Evolutionary conservation across 30 jellyfish, hydroid and myxozoan genomes (phyloP).

Genomic region (Turritopsis dohrnii): DNA sequence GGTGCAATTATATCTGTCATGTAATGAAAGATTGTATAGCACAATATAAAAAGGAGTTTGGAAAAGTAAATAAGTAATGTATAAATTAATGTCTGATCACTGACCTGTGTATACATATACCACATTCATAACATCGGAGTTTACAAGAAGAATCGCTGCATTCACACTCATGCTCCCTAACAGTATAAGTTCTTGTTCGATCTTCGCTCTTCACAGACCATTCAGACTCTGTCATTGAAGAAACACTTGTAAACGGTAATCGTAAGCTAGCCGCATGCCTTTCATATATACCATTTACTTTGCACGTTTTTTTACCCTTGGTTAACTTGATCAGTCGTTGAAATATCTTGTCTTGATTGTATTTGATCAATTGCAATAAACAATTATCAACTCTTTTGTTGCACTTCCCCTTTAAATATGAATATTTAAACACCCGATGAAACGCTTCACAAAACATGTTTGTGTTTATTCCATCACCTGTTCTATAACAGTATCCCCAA

Average conservation of each 20-base stretch:
- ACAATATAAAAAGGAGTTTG: no score
- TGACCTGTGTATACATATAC: conserved; percentile 1
- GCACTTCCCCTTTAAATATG: conserved; percentile 34
- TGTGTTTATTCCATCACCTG: conserved; percentile 46
- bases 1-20: neutral
- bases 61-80: no score
- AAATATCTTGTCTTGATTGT: conserved; percentile 12
- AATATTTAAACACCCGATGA: conserved; percentile 40
- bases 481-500: conserved; percentile 23
- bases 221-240: neutral
- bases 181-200: neutral
- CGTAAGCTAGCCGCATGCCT: neutral
- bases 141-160: neutral
- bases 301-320: conserved; percentile 24
- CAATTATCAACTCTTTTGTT: conserved; percentile 42
- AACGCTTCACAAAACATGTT: conserved; percentile 55
- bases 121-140: neutral
- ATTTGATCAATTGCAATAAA: conserved; percentile 26
- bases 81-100: no score
- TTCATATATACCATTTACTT: neutral
- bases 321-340: conserved; percentile 23
- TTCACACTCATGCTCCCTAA: neutral
- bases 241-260: neutral
- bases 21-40: neutral
- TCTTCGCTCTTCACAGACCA: neutral